These are phyloP conservation scores for Acanthiza pusilla DNA, from an alignment of 2,797 vertebrate species.

Conservation along the genomic window DNA sequence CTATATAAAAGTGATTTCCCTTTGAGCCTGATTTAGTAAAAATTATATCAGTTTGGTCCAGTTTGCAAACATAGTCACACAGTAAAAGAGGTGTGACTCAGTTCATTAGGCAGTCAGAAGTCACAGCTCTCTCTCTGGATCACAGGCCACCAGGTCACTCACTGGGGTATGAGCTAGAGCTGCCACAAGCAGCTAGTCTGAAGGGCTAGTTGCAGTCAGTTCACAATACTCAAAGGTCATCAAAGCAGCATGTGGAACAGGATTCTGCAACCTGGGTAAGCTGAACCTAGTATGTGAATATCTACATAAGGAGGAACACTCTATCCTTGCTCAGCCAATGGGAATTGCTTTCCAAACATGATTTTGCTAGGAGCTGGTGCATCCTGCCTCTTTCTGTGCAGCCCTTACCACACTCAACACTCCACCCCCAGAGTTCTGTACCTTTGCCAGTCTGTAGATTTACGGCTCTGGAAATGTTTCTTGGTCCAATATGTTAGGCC, in stretches of 20 bases:
- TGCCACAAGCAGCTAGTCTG: neutral
- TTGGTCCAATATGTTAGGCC: neutral
- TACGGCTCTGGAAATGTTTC: neutral
- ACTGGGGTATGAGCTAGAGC: neutral
- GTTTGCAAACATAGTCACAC: neutral
- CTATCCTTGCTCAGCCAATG: neutral
- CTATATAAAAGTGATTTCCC: neutral
- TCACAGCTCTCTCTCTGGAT: neutral
- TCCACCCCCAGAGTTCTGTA: rapidly evolving
- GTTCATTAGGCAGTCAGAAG: neutral
- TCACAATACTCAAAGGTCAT: neutral
- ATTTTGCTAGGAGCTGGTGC: neutral
- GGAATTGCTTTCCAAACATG: neutral
- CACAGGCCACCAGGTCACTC: neutral
- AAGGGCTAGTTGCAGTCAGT: neutral
- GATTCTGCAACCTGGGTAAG: neutral
- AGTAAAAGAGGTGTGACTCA: neutral
- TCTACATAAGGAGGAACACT: neutral
- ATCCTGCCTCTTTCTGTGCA: neutral
- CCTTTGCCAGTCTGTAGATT: neutral
- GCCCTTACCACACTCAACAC: rapidly evolving
- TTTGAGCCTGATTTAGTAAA: neutral
- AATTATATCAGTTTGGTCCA: neutral
- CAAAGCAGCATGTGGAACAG: neutral
- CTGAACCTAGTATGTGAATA: neutral